A percentile compares a stretch with the other conserved stretches of the same genome.
Evolutionary conservation across 2,113 vertebrate species (phyloP).

Genomic region (Brachirus orientalis): DNA sequence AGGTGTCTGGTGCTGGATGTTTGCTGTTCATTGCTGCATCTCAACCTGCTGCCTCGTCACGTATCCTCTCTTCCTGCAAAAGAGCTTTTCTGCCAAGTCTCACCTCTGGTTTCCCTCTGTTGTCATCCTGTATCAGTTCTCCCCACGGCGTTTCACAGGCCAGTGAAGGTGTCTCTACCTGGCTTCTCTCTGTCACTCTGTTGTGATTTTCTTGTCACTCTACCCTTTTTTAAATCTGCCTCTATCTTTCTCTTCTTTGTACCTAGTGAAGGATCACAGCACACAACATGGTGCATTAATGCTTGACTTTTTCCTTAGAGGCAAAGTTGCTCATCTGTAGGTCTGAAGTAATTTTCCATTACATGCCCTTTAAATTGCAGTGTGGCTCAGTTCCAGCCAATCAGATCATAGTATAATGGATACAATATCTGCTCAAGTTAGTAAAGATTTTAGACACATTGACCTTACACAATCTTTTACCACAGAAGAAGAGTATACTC

Average conservation of each 20-base stretch:
- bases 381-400: too few species aligned
- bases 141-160: slow-evolving; percentile 75
- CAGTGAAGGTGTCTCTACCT: slow-evolving; percentile 72
- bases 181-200: slow-evolving; percentile 69
- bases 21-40: slow-evolving; percentile 39
- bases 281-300: background rate
- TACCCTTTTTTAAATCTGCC: slow-evolving; percentile 8
- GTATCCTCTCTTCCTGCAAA: slow-evolving; percentile 42
- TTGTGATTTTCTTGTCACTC: slow-evolving; percentile 71
- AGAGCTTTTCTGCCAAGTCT: slow-evolving; percentile 48
- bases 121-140: slow-evolving; percentile 76
- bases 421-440: too few species aligned
- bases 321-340: background rate
- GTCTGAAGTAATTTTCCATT: background rate
- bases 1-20: slow-evolving; percentile 42
- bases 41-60: slow-evolving; percentile 39
- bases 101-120: slow-evolving; percentile 51
- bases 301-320: background rate
- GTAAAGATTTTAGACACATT: too few species aligned
- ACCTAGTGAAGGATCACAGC: too few species aligned
- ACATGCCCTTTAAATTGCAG: background rate
- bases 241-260: background rate
- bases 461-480: too few species aligned
- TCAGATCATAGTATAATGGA: too few species aligned
- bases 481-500: too few species aligned